These are phyloP conservation scores for Parotocinclus haroldoi DNA, from an alignment of 2,797 vertebrate species.

Conservation along the genomic window DNA sequence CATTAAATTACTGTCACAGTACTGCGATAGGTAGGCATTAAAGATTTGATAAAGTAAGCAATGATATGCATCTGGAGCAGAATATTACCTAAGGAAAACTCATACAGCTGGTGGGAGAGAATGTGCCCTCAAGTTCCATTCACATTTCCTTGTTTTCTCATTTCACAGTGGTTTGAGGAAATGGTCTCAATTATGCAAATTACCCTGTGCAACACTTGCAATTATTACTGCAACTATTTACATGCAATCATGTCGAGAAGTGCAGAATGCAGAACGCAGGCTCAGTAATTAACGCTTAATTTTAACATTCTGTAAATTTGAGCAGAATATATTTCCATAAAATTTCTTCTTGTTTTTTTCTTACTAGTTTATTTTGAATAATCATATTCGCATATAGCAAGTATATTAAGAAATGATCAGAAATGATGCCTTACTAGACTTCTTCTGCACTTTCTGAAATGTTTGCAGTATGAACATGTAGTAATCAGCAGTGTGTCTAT, in stretches of 20 bases:
- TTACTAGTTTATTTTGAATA: neutral
- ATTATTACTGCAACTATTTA: slow-evolving; percentile 13
- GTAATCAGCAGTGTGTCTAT: no score
- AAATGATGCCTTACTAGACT: no score
- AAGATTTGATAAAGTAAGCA: no score
- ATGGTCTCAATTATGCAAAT: slow-evolving; percentile 45
- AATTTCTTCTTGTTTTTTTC: neutral
- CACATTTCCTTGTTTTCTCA: slow-evolving; percentile 36
- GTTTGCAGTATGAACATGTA: no score
- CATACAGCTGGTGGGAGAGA: slow-evolving; percentile 18
- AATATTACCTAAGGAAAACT: slow-evolving; percentile 8
- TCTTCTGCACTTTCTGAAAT: no score
- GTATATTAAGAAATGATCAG: no score
- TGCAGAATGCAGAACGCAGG: slow-evolving; percentile 16
- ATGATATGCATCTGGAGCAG: no score
- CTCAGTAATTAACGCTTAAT: neutral
- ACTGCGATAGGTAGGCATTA: no score
- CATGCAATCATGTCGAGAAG: neutral
- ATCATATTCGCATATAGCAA: no score
- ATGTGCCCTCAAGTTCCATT: slow-evolving; percentile 1
- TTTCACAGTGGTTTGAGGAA: slow-evolving; percentile 21
- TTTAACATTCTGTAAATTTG: neutral
- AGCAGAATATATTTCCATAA: no score
- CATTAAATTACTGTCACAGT: no score
- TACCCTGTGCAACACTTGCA: slow-evolving; percentile 24